phyloP scores from a whole-genome alignment of 2,797 vertebrate genomes.

The Onychomys leucogaster region DNA sequence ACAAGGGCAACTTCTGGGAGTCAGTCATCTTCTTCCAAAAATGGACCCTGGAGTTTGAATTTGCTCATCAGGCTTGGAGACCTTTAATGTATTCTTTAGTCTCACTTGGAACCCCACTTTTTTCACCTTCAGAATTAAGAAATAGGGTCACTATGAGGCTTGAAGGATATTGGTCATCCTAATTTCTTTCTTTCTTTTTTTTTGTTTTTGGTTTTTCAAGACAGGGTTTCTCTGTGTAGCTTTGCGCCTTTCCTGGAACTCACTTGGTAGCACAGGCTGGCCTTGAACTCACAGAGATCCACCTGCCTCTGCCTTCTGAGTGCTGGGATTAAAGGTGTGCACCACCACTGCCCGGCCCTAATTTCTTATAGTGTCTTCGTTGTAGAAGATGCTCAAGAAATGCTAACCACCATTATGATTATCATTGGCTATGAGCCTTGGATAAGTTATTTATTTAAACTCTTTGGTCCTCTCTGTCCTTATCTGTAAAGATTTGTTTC shows the following conservation, averaged over 20 bases:
- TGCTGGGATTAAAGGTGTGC: too few relatives aligned
- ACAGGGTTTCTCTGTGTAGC: too few relatives aligned
- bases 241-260: too few relatives aligned
- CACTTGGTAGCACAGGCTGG: too few relatives aligned
- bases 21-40: not conserved
- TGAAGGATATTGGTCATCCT: constrained; percentile 23
- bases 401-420: constrained; percentile 38
- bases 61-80: not conserved
- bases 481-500: constrained; percentile 62
- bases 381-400: constrained; percentile 54
- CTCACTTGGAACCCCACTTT: constrained; percentile 50
- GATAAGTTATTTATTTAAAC: constrained; percentile 57
- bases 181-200: too few relatives aligned
- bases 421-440: constrained; percentile 1
- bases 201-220: too few relatives aligned
- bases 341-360: too few relatives aligned
- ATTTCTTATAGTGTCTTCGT: constrained; percentile 42
- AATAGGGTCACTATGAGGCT: constrained; percentile 28
- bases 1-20: not conserved
- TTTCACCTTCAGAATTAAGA: constrained; percentile 45
- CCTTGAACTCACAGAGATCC: too few relatives aligned
- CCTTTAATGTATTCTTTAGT: constrained; percentile 34
- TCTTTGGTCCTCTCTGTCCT: constrained; percentile 47
- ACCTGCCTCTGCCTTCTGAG: too few relatives aligned
- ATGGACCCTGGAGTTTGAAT: not conserved